A percentile compares a stretch with the other conserved stretches of the same genome.
Conservation (phyloP, 2,888 invertebrate genomes). For the Tricholauxania praeusta region DNA sequence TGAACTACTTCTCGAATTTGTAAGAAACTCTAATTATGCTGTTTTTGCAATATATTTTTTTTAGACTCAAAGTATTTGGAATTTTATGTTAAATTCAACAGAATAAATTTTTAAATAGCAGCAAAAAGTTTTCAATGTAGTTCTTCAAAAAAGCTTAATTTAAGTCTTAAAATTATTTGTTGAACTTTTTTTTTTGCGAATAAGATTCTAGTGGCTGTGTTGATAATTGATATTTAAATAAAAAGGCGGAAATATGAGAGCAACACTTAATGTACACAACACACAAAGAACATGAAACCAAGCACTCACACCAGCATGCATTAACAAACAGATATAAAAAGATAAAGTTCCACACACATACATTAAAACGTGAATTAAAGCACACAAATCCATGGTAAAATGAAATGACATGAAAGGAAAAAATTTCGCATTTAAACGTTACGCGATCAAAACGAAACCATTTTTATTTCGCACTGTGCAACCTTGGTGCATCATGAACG, state of each 20-base stretch:
- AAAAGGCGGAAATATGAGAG: slow-evolving; percentile 13
- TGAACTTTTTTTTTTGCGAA: too few species aligned
- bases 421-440: slow-evolving; percentile 7
- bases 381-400: not conserved
- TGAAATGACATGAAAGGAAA: not conserved
- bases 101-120: too few species aligned
- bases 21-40: too few species aligned
- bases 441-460: slow-evolving; percentile 6
- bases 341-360: not conserved
- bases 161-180: too few species aligned
- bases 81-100: too few species aligned
- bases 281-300: not conserved
- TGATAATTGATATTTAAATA: too few species aligned
- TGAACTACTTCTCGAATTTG: too few species aligned
- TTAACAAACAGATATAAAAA: not conserved
- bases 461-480: not conserved
- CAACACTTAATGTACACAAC: slow-evolving; percentile 21
- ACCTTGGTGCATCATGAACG: not conserved
- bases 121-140: too few species aligned
- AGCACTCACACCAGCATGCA: not conserved
- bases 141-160: too few species aligned
- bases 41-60: too few species aligned
- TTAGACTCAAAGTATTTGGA: too few species aligned
- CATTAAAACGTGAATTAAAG: not conserved
- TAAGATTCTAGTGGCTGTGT: too few species aligned